Evolutionary conservation across 2,888 invertebrate genomes (phyloP).

Genomic region (Synergus itoensis): DNA sequence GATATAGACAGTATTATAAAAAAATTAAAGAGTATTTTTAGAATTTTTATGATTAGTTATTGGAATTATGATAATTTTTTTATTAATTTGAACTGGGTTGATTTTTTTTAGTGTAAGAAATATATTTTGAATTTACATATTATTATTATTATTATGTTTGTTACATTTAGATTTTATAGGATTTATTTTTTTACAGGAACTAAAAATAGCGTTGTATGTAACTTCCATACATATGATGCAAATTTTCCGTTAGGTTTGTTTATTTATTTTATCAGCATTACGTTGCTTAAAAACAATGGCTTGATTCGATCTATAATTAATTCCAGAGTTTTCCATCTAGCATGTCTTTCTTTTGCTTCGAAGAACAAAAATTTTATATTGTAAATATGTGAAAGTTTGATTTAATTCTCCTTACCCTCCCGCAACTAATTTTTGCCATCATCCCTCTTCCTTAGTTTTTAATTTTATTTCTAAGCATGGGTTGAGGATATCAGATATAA

Average conservation of each 20-base stretch:
- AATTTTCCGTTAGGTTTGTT: slow-evolving; percentile 35
- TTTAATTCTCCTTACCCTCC: too few relatives aligned
- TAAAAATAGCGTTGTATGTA: slow-evolving; percentile 28
- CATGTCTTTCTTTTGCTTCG: background rate
- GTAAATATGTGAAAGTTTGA: too few relatives aligned
- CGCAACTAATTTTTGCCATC: background rate
- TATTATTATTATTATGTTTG: background rate
- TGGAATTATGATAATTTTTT: background rate
- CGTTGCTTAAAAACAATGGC: background rate
- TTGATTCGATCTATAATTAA: background rate
- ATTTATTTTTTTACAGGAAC: slow-evolving; percentile 42
- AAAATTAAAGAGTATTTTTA: background rate
- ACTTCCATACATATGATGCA: slow-evolving; percentile 31
- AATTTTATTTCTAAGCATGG: background rate
- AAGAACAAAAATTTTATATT: background rate
- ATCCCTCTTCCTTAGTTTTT: background rate
- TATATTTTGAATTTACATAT: background rate
- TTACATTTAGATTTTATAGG: background rate
- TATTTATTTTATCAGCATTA: background rate
- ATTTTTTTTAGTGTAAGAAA: background rate
- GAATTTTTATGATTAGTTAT: background rate
- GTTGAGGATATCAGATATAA: background rate
- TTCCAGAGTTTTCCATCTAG: background rate
- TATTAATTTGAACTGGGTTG: background rate
- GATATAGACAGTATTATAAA: background rate